Evolutionary conservation across 2,888 invertebrate genomes (phyloP), one percentile per base, ranked within the genome.

Genomic region (Exocentrus adspersus): DNA sequence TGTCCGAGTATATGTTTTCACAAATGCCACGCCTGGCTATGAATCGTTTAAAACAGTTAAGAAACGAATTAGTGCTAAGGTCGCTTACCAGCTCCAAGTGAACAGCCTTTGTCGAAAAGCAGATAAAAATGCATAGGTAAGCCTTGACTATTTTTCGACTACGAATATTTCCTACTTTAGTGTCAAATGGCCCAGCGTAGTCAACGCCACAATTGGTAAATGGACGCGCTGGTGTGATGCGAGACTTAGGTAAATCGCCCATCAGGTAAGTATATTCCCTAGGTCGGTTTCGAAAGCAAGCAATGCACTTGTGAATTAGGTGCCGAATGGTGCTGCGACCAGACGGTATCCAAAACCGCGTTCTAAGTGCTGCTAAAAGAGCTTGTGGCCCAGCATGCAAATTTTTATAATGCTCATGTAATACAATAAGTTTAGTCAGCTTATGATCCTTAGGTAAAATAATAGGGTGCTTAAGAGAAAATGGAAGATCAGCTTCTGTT

Each of bases 111-210:
- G 65, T 69, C 0, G 60, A 41, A 6, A 73, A 58, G 43, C 71
- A 72, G 7, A 72, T 59, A 51, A 73, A 72, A n/a, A 73, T 59
- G 9, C 64, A 65, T 14, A 70, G 53, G 41, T 72, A 74, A 1
- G 45, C 60, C 45, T 75, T 75, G 0, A 65, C 20, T 19, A 53
- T 48, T 21, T 65, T 69, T 7, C 46, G 32, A 53, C 68, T 69
- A n/a, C 72, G 28, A 21, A 46, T 45, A 28, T 37, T 41, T 16
- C 57, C 20, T 20, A 63, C 64, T 58, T 60, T 58, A 12, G 64
- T 16, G 28, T 53, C 19, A n/a, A 66, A 46, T 16, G 62, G 62
- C 5, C 66, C 68, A 1, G 59, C 58, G 24, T 60, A 68, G 48
- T 70, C 68, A 10, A 66, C 46, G 20, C 65, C 70, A n/a, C 30